Conservation (phyloP, 2,113 vertebrate species). For the Sceloporus tristichus region DNA sequence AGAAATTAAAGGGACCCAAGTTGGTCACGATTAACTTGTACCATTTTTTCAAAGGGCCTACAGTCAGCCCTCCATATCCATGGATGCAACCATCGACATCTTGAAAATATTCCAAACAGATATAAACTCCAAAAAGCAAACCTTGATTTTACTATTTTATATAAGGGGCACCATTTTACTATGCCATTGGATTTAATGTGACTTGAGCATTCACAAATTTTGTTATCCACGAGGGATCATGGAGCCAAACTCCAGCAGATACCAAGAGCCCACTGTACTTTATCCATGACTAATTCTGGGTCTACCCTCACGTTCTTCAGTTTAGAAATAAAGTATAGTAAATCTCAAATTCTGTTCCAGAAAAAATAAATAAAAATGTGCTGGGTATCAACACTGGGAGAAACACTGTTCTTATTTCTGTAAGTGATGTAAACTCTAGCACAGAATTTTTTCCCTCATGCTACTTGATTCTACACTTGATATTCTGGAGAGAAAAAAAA, state of each 20-base stretch:
- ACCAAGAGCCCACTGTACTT: too few relatives aligned
- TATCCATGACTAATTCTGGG: not conserved
- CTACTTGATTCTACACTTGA: conserved; percentile 17
- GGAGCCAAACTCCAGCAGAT: too few relatives aligned
- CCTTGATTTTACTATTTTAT: too few relatives aligned
- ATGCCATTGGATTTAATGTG: too few relatives aligned
- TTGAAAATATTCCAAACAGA: too few relatives aligned
- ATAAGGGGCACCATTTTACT: too few relatives aligned
- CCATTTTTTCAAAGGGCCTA: not conserved
- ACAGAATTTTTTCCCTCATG: conserved; percentile 43
- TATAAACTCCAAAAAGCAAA: too few relatives aligned
- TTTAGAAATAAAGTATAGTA: not conserved
- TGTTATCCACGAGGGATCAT: too few relatives aligned
- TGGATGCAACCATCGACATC: too few relatives aligned
- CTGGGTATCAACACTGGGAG: not conserved
- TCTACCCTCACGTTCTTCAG: not conserved
- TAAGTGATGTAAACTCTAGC: not conserved
- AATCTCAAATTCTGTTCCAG: not conserved
- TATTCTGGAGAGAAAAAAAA: conserved; percentile 24
- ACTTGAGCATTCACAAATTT: too few relatives aligned
- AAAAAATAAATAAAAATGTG: not conserved
- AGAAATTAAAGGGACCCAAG: not conserved
- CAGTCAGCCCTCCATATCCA: too few relatives aligned
- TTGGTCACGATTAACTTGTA: not conserved
- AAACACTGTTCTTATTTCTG: not conserved